Evolutionary conservation across 30 jellyfish, hydroid and myxozoan species (phyloP).

Genomic region (Aurelia aurita complex sp. Pacific): DNA sequence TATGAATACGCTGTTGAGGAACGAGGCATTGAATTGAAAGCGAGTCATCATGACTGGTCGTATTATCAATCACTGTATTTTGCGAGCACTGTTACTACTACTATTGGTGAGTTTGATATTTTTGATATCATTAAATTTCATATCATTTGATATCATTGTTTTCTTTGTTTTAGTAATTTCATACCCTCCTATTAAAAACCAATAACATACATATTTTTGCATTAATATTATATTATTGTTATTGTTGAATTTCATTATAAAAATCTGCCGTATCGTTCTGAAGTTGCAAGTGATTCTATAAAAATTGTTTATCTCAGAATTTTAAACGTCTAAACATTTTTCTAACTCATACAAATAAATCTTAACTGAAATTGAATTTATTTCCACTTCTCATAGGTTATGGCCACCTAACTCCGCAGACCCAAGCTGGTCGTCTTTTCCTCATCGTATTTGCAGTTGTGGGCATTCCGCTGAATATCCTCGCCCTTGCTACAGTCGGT

Average conservation of each 20-base stretch:
- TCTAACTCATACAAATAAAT: too few species aligned
- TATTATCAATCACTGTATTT: conserved; percentile 92
- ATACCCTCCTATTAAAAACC: too few species aligned
- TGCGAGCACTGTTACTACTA: conserved; percentile 93
- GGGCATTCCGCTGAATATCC: conserved; percentile 96
- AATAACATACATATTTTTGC: too few species aligned
- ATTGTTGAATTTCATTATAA: too few species aligned
- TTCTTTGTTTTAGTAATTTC: too few species aligned
- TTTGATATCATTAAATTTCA: too few species aligned
- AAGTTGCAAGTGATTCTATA: too few species aligned
- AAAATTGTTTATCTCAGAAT: too few species aligned
- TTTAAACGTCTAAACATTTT: too few species aligned
- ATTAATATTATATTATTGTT: too few species aligned
- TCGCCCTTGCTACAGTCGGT: conserved; percentile 99
- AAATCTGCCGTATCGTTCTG: too few species aligned
- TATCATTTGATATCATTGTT: too few species aligned
- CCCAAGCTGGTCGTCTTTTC: conserved; percentile 94
- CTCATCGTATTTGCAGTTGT: conserved; percentile 91
- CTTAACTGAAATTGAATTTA: background rate
- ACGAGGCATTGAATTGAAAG: conserved; percentile 40
- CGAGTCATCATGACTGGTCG: conserved; percentile 73
- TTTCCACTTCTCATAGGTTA: conserved; percentile 60
- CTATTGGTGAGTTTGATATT: conserved; percentile 73
- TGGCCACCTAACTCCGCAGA: conserved; percentile 97
- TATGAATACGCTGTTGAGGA: conserved; percentile 59